A percentile compares a stretch with the other conserved stretches of the same genome.
phyloP scores from a whole-genome alignment of 2,113 vertebrate species.

The Passer domesticus region DNA sequence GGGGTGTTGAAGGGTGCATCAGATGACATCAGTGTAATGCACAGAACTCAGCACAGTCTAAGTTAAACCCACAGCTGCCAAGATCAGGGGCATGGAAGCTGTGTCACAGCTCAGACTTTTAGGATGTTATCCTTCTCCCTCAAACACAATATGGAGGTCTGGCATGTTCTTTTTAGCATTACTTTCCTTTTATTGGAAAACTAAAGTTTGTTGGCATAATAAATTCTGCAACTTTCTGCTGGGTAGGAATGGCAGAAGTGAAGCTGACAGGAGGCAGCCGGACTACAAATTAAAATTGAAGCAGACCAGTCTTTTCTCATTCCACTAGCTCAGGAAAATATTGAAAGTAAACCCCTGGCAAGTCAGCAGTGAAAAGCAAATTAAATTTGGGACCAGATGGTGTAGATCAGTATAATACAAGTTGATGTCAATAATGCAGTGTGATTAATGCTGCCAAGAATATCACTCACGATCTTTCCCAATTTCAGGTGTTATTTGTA shows the following conservation, averaged over 20 bases:
- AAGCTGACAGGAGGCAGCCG: conserved; percentile 31
- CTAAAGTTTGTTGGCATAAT: not conserved
- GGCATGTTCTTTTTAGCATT: not conserved
- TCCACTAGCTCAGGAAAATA: conserved; percentile 47
- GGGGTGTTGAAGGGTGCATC: not conserved
- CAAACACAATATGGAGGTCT: not conserved
- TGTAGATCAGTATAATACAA: conserved; percentile 64
- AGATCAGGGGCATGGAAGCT: fast-evolving
- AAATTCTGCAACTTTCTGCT: not conserved
- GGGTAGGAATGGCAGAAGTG: not conserved
- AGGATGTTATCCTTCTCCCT: not conserved
- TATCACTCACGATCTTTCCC: conserved; percentile 21
- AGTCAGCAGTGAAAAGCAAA: conserved; percentile 59
- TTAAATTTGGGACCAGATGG: conserved; percentile 64
- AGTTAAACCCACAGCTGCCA: not conserved
- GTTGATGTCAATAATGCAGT: conserved; percentile 52
- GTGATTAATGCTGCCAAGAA: conserved; percentile 59
- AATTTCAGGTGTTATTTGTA: conserved; percentile 60
- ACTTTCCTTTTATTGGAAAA: not conserved
- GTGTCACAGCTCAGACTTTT: not conserved
- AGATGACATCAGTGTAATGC: not conserved
- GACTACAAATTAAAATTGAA: conserved; percentile 57
- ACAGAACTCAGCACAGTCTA: not conserved
- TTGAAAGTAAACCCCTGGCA: conserved; percentile 48
- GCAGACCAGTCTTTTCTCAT: conserved; percentile 53